Evolutionary conservation across 2,888 invertebrate species (phyloP).

Genomic region (Mechanitis mazaeus): DNA sequence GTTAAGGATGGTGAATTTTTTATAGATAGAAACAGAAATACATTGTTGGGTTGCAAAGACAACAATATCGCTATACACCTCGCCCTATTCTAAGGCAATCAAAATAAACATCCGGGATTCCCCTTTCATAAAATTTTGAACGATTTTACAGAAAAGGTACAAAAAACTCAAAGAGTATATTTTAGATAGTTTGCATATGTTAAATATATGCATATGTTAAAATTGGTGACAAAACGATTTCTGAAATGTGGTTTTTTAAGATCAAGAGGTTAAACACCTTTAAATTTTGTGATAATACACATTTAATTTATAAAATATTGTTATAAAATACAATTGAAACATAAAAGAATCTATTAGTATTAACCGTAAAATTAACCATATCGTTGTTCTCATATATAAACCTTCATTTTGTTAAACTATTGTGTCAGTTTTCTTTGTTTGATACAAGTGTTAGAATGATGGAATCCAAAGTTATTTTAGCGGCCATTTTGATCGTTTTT

Average conservation of each 20-base stretch:
- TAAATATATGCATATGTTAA: too few relatives aligned
- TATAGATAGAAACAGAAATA: not conserved
- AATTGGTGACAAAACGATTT: too few relatives aligned
- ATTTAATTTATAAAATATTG: not conserved
- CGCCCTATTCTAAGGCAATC: constrained; percentile 13
- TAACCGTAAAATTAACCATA: constrained; percentile 29
- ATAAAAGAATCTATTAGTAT: constrained; percentile 16
- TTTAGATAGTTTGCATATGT: too few relatives aligned
- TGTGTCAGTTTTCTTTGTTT: constrained; percentile 7
- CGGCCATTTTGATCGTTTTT: constrained; percentile 16
- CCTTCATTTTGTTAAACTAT: constrained; percentile 8
- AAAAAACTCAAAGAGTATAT: too few relatives aligned
- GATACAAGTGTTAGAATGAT: constrained; percentile 24
- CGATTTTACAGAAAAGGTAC: not conserved
- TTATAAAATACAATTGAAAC: constrained; percentile 13
- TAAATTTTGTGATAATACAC: not conserved
- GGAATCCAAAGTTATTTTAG: constrained; percentile 12
- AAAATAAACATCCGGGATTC: constrained; percentile 18
- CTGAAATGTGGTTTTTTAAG: too few relatives aligned
- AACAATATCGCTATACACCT: constrained; percentile 20
- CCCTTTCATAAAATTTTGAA: constrained; percentile 14
- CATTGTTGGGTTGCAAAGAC: constrained; percentile 26
- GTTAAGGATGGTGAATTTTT: constrained; percentile 1
- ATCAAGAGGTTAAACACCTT: too few relatives aligned
- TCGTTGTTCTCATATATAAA: constrained; percentile 27